Evolutionary conservation across 1,140 invertebrate genomes (phyloP).

Genomic region (Scaptomyza montana): DNA sequence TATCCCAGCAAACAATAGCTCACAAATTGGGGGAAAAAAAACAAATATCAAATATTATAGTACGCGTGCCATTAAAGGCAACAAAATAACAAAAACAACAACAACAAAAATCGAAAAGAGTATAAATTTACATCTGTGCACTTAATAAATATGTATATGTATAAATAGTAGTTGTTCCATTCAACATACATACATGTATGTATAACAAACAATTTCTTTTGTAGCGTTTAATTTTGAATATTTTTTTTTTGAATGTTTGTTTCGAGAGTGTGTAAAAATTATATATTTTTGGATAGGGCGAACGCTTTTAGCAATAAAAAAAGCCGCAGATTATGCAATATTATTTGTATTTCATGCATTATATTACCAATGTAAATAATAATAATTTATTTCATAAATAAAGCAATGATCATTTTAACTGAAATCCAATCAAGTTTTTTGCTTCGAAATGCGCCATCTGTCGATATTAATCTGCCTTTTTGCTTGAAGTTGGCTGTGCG

Average conservation of each 20-base stretch:
- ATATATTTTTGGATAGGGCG: constrained; percentile 25
- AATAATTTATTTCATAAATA: constrained; percentile 82
- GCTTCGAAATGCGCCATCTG: neutral
- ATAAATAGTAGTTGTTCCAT: constrained; percentile 11
- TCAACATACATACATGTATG: neutral
- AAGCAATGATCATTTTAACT: constrained; percentile 71
- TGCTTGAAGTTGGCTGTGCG: neutral
- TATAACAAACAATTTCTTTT: constrained; percentile 15
- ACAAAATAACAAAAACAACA: constrained; percentile 3
- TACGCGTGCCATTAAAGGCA: constrained; percentile 68
- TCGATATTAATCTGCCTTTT: too few relatives aligned
- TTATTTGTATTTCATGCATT: constrained; percentile 79
- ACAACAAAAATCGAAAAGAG: neutral
- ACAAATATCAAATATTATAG: constrained; percentile 49
- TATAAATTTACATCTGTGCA: constrained; percentile 29
- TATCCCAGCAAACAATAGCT: constrained; percentile 9
- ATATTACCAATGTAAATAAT: constrained; percentile 81
- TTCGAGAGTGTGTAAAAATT: constrained; percentile 54
- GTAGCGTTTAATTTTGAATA: constrained; percentile 42
- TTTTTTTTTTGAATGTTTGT: constrained; percentile 57
- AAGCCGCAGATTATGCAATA: constrained; percentile 67
- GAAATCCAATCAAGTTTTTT: constrained; percentile 12
- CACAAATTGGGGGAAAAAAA: constrained; percentile 10
- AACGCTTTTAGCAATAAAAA: constrained; percentile 24
- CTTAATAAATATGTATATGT: constrained; percentile 3